phyloP scores from a whole-genome alignment of 1,140 invertebrate species.

The Megathymus violae region DNA sequence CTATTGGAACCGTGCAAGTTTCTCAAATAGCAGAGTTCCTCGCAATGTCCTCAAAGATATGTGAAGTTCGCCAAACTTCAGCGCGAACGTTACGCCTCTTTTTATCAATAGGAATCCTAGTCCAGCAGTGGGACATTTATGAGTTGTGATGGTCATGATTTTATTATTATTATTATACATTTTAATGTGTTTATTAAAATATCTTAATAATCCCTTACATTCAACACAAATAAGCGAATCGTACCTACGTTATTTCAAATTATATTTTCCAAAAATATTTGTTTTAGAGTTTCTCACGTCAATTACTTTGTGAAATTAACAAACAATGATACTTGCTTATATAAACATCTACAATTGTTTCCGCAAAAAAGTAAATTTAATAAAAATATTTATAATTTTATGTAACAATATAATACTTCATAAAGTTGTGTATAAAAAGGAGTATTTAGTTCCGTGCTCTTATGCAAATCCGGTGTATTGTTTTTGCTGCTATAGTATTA shows the following conservation, averaged over 20 bases:
- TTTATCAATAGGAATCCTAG: no score
- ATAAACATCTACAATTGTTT: slow-evolving; percentile 9
- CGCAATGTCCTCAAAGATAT: not conserved
- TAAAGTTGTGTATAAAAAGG: not conserved
- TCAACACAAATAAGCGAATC: not conserved
- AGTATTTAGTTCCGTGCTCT: not conserved
- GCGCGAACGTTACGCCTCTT: no score
- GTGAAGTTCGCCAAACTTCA: not conserved
- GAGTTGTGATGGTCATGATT: no score
- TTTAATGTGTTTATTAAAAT: no score
- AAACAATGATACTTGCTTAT: slow-evolving; percentile 3
- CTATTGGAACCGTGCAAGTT: not conserved
- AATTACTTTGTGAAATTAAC: slow-evolving; percentile 13
- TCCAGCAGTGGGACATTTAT: no score
- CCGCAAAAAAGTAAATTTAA: not conserved
- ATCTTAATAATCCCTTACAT: slow-evolving; percentile 2
- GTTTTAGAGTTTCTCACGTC: slow-evolving; percentile 4
- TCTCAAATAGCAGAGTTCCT: not conserved
- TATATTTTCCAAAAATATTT: slow-evolving; percentile 14
- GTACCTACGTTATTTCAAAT: not conserved
- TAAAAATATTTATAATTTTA: not conserved
- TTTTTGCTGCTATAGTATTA: no score
- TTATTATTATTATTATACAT: no score
- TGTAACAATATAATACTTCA: not conserved
- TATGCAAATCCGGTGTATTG: not conserved